These are phyloP conservation scores for Melipona beecheii DNA, from an alignment of 2,888 invertebrate species.

Conservation along the genomic window DNA sequence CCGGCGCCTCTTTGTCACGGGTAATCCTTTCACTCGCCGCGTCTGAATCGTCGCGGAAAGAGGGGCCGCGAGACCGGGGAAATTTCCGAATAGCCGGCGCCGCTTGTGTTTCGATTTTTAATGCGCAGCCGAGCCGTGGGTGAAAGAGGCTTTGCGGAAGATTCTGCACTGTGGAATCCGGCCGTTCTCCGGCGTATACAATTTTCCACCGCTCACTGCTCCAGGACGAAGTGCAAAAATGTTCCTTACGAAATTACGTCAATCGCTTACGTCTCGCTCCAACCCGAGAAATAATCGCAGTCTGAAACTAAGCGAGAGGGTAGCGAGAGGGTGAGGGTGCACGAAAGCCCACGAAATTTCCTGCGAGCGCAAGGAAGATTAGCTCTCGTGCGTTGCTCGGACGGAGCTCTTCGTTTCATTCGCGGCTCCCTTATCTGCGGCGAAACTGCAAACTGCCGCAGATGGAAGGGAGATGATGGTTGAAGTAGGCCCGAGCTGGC, in stretches of 20 bases:
- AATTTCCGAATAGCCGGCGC: conserved; percentile 74
- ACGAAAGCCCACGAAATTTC: conserved; percentile 51
- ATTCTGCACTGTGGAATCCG: background rate
- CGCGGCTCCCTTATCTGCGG: conserved; percentile 9
- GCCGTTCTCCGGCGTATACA: background rate
- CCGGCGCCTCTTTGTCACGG: conserved; percentile 28
- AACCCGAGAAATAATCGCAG: background rate
- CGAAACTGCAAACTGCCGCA: background rate
- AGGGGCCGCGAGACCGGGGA: conserved; percentile 3
- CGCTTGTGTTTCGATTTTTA: conserved; percentile 55
- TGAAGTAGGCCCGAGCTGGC: conserved; percentile 17
- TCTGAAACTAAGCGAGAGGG: background rate
- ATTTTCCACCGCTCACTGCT: background rate
- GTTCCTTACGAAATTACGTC: no score
- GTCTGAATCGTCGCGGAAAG: conserved; percentile 10
- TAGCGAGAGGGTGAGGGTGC: background rate
- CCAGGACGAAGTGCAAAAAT: no score
- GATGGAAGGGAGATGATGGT: background rate
- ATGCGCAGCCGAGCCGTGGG: background rate
- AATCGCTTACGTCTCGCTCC: no score
- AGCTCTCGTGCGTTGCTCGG: conserved; percentile 53
- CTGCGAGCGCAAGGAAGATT: conserved; percentile 44
- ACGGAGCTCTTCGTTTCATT: conserved; percentile 19
- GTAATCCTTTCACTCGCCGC: conserved; percentile 63
- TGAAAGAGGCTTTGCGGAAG: conserved; percentile 13